Evolutionary conservation across 2,113 vertebrate species (phyloP).

Genomic region (Talpa occidentalis): DNA sequence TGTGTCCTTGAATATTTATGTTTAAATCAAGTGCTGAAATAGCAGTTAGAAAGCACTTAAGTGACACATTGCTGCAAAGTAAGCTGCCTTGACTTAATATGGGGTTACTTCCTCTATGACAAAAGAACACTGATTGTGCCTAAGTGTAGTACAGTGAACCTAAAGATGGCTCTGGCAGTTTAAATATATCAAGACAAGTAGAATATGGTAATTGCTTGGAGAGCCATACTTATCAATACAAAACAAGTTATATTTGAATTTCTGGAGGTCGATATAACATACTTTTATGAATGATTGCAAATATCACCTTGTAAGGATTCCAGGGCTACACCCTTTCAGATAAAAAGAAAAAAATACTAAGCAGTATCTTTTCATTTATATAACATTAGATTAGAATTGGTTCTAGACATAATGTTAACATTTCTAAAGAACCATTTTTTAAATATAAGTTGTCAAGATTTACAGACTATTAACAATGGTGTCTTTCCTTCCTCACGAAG

Average conservation of each 20-base stretch:
- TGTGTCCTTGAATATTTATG: neutral
- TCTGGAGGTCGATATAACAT: neutral
- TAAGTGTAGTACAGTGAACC: neutral
- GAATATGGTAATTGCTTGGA: neutral
- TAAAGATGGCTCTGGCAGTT: neutral
- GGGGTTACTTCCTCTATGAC: neutral
- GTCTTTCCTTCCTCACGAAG: constrained; percentile 18
- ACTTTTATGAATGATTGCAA: constrained; percentile 38
- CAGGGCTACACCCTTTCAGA: neutral
- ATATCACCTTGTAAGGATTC: constrained; percentile 21
- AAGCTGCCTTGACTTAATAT: neutral
- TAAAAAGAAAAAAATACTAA: constrained; percentile 7
- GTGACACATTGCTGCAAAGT: neutral
- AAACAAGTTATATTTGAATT: constrained; percentile 12
- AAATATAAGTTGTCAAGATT: constrained; percentile 63
- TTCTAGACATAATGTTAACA: constrained; percentile 43
- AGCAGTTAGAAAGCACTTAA: neutral
- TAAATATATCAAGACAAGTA: constrained; percentile 16
- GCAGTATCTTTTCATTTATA: constrained; percentile 45
- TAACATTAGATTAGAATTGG: neutral
- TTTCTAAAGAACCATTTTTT: constrained; percentile 58
- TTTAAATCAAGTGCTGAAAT: neutral
- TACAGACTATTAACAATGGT: constrained; percentile 42
- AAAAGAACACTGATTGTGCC: neutral
- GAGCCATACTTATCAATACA: neutral